Evolutionary conservation across 2,797 vertebrate species (phyloP).

Genomic region (Alauda arvensis): DNA sequence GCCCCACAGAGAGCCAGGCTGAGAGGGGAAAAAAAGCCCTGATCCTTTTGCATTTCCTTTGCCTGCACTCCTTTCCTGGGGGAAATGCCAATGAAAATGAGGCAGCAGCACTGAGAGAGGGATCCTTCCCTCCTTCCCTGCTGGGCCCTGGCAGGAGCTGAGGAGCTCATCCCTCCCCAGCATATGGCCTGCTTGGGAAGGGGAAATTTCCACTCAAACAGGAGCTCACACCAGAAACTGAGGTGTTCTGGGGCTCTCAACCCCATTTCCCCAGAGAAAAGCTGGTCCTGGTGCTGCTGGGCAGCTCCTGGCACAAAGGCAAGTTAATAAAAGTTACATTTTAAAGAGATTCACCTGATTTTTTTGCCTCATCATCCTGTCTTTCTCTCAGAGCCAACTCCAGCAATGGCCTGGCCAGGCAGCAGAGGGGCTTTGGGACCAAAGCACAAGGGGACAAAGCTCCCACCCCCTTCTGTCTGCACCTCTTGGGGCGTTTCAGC

Average conservation of each 20-base stretch:
- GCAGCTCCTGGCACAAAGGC: background rate
- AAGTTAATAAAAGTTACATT: rapidly evolving
- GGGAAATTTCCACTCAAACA: background rate
- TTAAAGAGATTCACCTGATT: background rate
- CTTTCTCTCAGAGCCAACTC: background rate
- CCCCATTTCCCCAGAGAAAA: background rate
- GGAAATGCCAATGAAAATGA: slow-evolving; percentile 32
- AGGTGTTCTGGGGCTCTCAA: background rate
- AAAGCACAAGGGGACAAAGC: background rate
- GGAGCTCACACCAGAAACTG: background rate
- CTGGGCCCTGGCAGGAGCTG: background rate
- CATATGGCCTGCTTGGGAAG: background rate
- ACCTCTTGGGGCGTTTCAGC: background rate
- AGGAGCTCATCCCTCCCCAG: slow-evolving; percentile 7
- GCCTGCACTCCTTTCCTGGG: slow-evolving; percentile 1
- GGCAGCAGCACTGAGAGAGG: background rate
- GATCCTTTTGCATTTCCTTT: background rate
- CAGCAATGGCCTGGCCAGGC: background rate
- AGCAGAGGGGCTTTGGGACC: background rate
- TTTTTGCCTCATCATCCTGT: background rate
- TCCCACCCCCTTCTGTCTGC: background rate
- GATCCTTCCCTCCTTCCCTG: slow-evolving; percentile 3
- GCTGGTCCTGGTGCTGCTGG: background rate
- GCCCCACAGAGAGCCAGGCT: slow-evolving; percentile 13
- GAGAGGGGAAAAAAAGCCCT: background rate